Evolutionary conservation across 1,140 invertebrate species (phyloP).

Genomic region (Lanistes nyassanus): DNA sequence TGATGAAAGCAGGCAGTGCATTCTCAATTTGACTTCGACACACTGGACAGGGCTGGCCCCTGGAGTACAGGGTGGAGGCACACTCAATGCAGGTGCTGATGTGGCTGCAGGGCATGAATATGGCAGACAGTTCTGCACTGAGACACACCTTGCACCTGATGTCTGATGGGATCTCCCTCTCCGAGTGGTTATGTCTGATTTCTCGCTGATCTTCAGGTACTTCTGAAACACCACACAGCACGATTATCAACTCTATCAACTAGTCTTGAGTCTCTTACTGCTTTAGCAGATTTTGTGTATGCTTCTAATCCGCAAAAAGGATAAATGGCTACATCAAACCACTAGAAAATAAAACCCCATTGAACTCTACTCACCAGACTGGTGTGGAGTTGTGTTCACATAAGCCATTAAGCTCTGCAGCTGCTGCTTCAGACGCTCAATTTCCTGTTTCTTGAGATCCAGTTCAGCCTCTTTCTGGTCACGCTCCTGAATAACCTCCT

Average conservation of each 20-base stretch:
- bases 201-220: background rate
- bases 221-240: background rate
- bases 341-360: background rate
- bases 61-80: background rate
- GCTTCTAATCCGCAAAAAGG: too few species aligned
- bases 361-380: background rate
- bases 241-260: background rate
- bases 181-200: background rate
- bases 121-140: background rate
- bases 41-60: background rate
- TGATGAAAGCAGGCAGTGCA: background rate
- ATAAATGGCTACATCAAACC: too few species aligned
- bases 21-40: background rate
- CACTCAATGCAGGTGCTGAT: background rate
- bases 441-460: background rate
- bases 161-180: background rate
- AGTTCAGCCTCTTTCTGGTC: background rate
- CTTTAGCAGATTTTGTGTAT: background rate
- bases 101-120: conserved; percentile 1
- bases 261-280: background rate
- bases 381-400: background rate
- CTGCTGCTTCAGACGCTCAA: background rate
- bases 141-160: background rate
- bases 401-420: background rate
- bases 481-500: background rate